A percentile compares a stretch with the other conserved stretches of the same genome.
Conservation (phyloP, 1,140 invertebrate genomes). For the Bombus affinis region DNA sequence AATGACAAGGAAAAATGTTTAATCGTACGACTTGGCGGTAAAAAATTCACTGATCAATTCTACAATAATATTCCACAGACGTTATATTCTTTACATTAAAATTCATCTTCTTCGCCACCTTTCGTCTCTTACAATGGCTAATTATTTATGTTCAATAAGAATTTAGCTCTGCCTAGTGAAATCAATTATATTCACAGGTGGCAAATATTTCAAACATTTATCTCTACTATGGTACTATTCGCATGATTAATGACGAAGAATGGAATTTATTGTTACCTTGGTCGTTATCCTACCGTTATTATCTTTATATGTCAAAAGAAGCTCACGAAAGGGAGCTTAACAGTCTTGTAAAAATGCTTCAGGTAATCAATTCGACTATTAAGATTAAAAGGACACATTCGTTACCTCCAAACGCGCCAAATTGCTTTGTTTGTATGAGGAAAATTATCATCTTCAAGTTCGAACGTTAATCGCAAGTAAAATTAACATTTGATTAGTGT, state of each 20-base stretch:
- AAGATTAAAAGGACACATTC: slow-evolving; percentile 31
- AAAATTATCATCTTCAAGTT: not conserved
- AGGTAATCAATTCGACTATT: slow-evolving; percentile 20
- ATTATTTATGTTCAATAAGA: not conserved
- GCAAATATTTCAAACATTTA: too few species aligned
- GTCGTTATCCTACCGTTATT: slow-evolving; percentile 30
- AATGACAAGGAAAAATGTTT: not conserved
- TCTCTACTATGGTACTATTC: too few species aligned
- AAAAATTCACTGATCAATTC: not conserved
- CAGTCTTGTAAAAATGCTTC: slow-evolving; percentile 27
- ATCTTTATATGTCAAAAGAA: not conserved
- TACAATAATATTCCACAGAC: not conserved
- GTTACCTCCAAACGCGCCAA: not conserved
- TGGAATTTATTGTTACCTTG: slow-evolving; percentile 34
- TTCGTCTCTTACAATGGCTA: too few species aligned
- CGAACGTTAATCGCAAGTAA: not conserved
- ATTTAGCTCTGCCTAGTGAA: not conserved
- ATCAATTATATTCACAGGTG: not conserved
- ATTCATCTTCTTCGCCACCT: too few species aligned
- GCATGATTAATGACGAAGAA: too few species aligned
- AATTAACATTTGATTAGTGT: not conserved
- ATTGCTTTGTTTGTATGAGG: not conserved
- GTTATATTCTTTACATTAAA: not conserved
- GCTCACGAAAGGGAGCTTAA: slow-evolving; percentile 15
- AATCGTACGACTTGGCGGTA: not conserved